Conservation (phyloP, 1,140 invertebrate genomes). For the Alviniconcha marisindica region DNA sequence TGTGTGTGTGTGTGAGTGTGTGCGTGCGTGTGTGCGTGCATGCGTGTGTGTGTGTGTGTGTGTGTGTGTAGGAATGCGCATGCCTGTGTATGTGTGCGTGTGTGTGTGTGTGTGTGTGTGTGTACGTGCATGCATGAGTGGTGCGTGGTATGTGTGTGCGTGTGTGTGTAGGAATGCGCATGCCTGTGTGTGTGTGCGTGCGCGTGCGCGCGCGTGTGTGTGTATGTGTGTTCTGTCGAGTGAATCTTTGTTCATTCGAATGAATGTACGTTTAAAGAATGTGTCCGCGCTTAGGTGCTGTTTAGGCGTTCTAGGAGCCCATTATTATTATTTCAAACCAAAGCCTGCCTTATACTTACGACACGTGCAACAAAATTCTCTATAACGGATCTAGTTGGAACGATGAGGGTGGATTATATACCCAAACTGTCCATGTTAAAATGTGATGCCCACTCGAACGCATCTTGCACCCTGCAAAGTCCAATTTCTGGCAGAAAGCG, state of each 20-base stretch:
- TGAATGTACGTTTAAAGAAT: neutral
- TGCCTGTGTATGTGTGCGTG: neutral
- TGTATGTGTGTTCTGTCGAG: neutral
- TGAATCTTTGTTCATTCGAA: neutral
- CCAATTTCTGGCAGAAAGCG: too few species aligned
- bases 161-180: too few species aligned
- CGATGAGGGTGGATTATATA: too few species aligned
- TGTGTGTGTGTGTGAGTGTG: neutral
- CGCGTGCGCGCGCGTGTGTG: constrained; percentile 35
- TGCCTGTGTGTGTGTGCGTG: neutral
- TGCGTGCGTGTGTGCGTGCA: neutral
- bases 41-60: neutral
- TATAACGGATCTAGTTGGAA: too few species aligned
- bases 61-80: neutral
- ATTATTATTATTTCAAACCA: too few species aligned
- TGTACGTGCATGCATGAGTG: neutral
- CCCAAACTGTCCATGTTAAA: too few species aligned
- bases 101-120: constrained; percentile 5
- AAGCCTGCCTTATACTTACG: too few species aligned
- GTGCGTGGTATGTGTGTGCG: too few species aligned
- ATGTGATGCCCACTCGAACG: too few species aligned
- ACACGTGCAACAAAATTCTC: too few species aligned
- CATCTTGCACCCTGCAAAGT: too few species aligned
- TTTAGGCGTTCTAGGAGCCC: neutral
- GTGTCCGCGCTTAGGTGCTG: neutral